A percentile compares a stretch with the other conserved stretches of the same genome.
Evolutionary conservation across 2,797 vertebrate genomes (phyloP).

Genomic region (Hirundo rustica): DNA sequence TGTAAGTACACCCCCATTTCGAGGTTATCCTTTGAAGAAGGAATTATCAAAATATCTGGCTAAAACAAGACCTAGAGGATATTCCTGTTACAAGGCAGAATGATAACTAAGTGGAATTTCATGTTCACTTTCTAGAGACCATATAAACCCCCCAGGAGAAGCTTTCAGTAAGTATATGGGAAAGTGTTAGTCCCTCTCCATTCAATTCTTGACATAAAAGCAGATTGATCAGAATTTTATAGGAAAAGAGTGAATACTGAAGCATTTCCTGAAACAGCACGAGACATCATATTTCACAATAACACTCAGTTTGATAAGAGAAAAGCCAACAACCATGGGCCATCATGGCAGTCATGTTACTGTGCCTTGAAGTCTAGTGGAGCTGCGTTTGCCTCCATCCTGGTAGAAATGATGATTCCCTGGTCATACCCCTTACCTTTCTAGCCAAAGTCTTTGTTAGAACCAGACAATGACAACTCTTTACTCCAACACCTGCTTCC

Average conservation of each 20-base stretch:
- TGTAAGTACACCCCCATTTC: neutral
- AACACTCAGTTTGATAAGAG: conserved; percentile 17
- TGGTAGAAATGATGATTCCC: conserved; percentile 14
- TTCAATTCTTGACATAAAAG: neutral
- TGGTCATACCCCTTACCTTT: neutral
- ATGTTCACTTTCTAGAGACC: neutral
- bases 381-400: conserved; percentile 17
- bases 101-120: neutral
- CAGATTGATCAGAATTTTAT: neutral
- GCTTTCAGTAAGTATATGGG: neutral
- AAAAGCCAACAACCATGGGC: conserved; percentile 20
- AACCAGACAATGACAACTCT: neutral
- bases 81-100: neutral
- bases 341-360: fast-evolving
- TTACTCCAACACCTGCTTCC: neutral
- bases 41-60: neutral
- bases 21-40: neutral
- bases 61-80: neutral
- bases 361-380: neutral
- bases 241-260: neutral
- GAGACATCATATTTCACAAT: conserved; percentile 8
- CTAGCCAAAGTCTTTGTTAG: neutral
- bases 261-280: neutral
- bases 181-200: neutral
- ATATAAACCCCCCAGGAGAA: neutral